Conservation (phyloP, 1,140 invertebrate species). For the Orchestia grillus region DNA sequence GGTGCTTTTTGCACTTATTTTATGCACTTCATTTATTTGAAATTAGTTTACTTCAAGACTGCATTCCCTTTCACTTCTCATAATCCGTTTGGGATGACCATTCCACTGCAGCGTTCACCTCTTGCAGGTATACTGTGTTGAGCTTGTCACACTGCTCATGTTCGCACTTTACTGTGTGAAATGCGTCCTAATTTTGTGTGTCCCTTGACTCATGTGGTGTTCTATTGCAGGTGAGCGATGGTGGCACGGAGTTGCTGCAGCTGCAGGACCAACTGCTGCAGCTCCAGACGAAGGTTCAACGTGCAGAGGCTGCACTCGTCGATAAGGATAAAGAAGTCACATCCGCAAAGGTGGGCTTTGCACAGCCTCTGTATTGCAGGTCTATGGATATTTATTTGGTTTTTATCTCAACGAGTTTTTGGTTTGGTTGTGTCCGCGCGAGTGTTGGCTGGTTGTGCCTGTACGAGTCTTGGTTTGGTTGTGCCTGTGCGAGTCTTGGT, state of each 20-base stretch:
- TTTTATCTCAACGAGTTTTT: background rate
- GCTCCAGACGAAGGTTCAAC: constrained; percentile 13
- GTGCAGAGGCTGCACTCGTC: background rate
- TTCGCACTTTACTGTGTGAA: background rate
- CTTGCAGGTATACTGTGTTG: background rate
- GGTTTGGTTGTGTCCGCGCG: background rate
- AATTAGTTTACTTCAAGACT: no score
- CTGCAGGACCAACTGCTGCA: constrained; percentile 23
- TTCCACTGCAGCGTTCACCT: no score
- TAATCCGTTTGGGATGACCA: no score
- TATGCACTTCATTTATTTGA: no score
- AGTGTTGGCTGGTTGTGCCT: no score
- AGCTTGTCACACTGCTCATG: background rate
- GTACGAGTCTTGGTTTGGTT: no score
- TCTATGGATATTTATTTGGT: background rate
- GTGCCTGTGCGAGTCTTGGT: no score
- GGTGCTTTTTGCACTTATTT: no score
- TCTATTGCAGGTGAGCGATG: background rate
- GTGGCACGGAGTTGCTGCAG: constrained; percentile 14
- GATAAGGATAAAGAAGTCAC: constrained; percentile 30
- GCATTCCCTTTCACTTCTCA: no score
- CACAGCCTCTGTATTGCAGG: background rate
- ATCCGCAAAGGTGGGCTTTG: background rate
- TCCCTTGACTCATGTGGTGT: background rate
- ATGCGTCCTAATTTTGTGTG: background rate